These are phyloP conservation scores for Sclerurus mexicanus DNA, from an alignment of 2,113 vertebrate genomes.

Conservation along the genomic window DNA sequence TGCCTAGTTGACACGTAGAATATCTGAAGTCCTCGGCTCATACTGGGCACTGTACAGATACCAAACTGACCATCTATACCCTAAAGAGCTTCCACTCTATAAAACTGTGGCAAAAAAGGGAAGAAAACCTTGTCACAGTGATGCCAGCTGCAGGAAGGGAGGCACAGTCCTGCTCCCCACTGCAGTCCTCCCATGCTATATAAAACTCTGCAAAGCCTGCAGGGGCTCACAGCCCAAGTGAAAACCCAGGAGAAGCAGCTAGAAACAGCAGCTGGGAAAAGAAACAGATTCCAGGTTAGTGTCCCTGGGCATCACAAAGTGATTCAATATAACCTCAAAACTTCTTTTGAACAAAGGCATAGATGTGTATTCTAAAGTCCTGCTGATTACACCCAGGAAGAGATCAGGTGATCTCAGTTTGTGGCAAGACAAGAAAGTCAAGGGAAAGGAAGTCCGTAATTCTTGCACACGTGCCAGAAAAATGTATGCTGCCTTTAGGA, in stretches of 20 bases:
- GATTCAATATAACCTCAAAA: neutral
- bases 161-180: neutral
- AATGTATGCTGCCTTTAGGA: neutral
- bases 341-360: neutral
- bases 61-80: neutral
- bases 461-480: neutral
- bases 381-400: neutral
- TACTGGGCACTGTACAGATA: neutral
- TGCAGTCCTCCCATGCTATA: rapidly evolving
- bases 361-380: neutral
- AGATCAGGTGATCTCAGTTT: neutral
- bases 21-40: neutral
- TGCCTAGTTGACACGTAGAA: rapidly evolving
- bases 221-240: neutral
- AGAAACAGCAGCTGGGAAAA: neutral
- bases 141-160: neutral
- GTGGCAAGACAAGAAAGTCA: neutral
- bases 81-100: neutral
- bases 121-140: neutral
- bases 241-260: neutral
- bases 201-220: neutral
- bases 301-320: neutral
- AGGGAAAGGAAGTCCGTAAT: neutral
- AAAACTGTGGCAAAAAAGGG: rapidly evolving
- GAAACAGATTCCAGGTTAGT: neutral